Evolutionary conservation across 2,113 vertebrate species (phyloP).

Genomic region (Meleagris gallopavo): DNA sequence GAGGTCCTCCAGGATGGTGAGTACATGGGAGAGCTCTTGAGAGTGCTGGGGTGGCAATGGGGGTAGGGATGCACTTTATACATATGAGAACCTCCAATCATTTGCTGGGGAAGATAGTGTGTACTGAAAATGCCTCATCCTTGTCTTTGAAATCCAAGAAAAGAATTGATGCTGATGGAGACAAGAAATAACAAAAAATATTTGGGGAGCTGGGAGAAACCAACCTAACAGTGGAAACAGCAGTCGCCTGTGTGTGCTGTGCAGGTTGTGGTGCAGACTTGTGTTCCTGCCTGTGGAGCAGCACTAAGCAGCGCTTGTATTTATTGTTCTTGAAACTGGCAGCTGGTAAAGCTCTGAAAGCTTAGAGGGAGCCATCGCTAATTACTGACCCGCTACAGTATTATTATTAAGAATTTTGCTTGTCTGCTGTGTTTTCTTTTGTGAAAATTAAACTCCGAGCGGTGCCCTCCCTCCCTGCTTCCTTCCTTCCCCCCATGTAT

Average conservation of each 20-base stretch:
- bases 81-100: background rate
- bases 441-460: background rate
- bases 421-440: background rate
- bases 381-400: background rate
- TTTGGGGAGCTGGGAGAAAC: background rate
- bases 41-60: background rate
- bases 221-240: background rate
- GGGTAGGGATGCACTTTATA: background rate
- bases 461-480: too few relatives aligned
- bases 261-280: background rate
- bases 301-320: background rate
- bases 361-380: background rate
- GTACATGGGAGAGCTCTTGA: background rate
- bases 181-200: background rate
- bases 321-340: slow-evolving; percentile 14
- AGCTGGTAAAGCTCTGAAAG: background rate
- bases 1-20: slow-evolving; percentile 33
- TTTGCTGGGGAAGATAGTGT: background rate
- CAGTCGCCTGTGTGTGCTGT: background rate
- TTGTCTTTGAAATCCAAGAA: background rate
- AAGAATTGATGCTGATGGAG: background rate
- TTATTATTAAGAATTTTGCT: background rate
- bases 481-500: background rate
- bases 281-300: background rate
- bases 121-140: background rate